phyloP scores from a whole-genome alignment of 2,888 invertebrate genomes.

The Himalopsyche kuldschensis region DNA sequence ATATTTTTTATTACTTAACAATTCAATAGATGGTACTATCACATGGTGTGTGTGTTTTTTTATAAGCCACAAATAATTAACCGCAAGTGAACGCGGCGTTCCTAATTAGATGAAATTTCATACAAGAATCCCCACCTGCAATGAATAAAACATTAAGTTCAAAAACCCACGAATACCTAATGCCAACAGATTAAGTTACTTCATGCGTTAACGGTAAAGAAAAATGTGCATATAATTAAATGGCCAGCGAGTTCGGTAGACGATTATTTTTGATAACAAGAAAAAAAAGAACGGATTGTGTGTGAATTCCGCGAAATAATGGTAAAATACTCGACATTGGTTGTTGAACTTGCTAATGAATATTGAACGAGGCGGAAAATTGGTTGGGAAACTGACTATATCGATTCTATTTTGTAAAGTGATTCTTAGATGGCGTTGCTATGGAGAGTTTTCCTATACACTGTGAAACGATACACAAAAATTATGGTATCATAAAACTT shows the following conservation, averaged over 20 bases:
- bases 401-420: not conserved
- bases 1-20: not conserved
- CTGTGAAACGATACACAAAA: too few species aligned
- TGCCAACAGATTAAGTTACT: not conserved
- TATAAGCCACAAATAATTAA: not conserved
- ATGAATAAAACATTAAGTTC: constrained; percentile 4
- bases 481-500: too few species aligned
- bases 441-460: too few species aligned
- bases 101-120: constrained; percentile 2
- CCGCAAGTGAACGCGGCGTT: not conserved
- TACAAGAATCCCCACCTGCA: not conserved
- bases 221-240: constrained; percentile 15
- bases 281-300: not conserved
- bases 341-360: not conserved
- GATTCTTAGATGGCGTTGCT: not conserved
- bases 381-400: not conserved
- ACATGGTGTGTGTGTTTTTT: not conserved
- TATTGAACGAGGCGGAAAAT: not conserved
- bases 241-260: constrained; percentile 9
- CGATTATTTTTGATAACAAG: not conserved
- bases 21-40: not conserved
- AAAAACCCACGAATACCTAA: not conserved
- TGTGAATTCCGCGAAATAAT: not conserved
- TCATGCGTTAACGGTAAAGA: not conserved
- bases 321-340: not conserved